Conservation (phyloP, 2,113 vertebrate genomes). For the Hypanus sabinus region DNA sequence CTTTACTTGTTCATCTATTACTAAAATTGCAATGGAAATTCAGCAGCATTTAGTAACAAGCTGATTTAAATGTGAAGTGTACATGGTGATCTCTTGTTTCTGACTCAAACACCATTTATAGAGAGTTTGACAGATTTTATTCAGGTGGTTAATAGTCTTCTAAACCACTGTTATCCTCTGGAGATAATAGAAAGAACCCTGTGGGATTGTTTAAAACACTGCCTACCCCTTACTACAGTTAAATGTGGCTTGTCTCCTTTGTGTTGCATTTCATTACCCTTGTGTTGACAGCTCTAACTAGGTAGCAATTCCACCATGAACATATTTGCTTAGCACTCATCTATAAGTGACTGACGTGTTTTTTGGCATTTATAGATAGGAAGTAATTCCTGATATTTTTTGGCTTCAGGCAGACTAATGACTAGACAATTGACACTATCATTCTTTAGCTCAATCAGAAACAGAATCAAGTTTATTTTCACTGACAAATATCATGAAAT, state of each 20-base stretch:
- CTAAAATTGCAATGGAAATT: neutral
- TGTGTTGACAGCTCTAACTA: neutral
- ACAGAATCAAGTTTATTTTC: too few relatives aligned
- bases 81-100: neutral
- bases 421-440: neutral
- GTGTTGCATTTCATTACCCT: neutral
- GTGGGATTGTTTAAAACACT: neutral
- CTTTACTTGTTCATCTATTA: neutral
- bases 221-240: neutral
- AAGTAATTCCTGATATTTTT: neutral
- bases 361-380: neutral
- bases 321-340: neutral
- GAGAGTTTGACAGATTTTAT: neutral
- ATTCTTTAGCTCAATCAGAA: neutral
- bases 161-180: neutral
- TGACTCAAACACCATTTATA: neutral
- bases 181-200: neutral
- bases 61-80: neutral
- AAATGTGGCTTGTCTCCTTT: neutral
- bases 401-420: neutral
- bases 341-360: neutral
- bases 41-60: neutral
- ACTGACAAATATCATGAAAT: too few relatives aligned
- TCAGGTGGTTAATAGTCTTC: neutral
- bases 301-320: neutral